Evolutionary conservation across 2,797 vertebrate genomes (phyloP), one percentile per base, ranked within the genome.

Genomic region (Pagetopsis macropterus): DNA sequence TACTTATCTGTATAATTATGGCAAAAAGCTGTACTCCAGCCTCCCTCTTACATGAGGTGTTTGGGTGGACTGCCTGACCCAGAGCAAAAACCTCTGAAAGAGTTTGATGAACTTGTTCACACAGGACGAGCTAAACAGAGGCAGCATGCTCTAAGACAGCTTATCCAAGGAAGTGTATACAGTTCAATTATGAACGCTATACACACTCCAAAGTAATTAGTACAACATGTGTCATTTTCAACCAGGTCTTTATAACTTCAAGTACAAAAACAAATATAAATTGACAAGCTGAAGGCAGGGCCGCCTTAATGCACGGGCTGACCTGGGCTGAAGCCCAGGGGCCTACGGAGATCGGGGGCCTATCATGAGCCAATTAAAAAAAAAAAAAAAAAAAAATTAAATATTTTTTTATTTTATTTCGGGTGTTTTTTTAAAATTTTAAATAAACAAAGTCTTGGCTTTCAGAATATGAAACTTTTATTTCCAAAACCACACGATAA

Each of bases 111-210:
- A 51, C 54, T 67, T 68, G 51, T 81, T 88, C 48, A 77, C 70
- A 81, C 49, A 43, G 66, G 66, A 80, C 63, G 70, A 63, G 70
- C 54, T 67, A 49, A 87, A 74, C 17, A 21, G 6, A 45, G 27
- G 51, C 58, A 63, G 48, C 58, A 31, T 61, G 9, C 54, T 65
- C 40, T 23, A 5, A 67, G n/a, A 57, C 37, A 65, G 55, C 61
- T 59, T 63, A 60, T 78, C 67, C 66, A 87, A 79, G 41, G 31
- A 83, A 64, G 37, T 43, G 27, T 27, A 27, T 27, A 64, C 82
- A 41, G 9, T 48, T 19, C 84, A 70, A 68, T 60, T 21, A 43
- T 6, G 59, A 78, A 74, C n/a, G 44, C 72, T 74, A 56, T 49
- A 1, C 51, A 21, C 5, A 3, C 11, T 57, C 37, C 33, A 84